Base-by-base conservation (phyloP, 2,797 vertebrate species). In the Gymnothorax reevesii region DNA sequence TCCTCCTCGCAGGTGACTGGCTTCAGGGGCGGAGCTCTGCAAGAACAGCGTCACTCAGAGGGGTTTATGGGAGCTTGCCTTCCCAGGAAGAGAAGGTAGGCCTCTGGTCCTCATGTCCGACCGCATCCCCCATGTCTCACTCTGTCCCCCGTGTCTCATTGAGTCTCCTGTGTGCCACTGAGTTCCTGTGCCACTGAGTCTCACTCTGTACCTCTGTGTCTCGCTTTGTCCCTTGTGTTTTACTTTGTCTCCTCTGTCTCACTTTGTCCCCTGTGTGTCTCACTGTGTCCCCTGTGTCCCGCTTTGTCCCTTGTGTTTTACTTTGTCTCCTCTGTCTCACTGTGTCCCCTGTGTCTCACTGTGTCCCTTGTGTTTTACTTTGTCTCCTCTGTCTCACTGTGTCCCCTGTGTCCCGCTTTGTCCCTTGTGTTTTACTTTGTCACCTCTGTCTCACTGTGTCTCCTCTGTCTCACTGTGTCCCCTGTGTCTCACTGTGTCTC, bases 31-130 rank as follows among this genome's bases (percentile, higher is more conserved):
- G 59, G 55, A 17, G 80, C 59, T 82, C 49, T 59, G 42, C 80
- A 82, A 25, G 80, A 59, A 25, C 80, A 82, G n/a, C 13, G 3
- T 22, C n/a, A 9, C n/a, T 52, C 79, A 57, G 22, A 55, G 79
- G 17, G 80, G 80, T 82, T 57, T 57, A 25, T 82, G 80, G 80
- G 33, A 57, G 13, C 80, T 55, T 57, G 80, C 27, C 13, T 82
- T 57, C 27, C 54, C 80, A 57, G 80, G 80, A 57, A 13, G 80
- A 57, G 80, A 57, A 82, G 80, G 80, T 82, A 25, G 22, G 80
- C 4, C 80, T 9, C 15, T 7, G 8, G 54, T 82, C 79, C 71
- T 17, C 33, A 42, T 42, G 33, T 42, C 33, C 2, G 33, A 42
- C 33, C 33, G 2, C 33, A 42, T 42, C 33, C 33, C 33, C 33